Conservation (phyloP, 1,140 invertebrate species). For the Gryllus bimaculatus region DNA sequence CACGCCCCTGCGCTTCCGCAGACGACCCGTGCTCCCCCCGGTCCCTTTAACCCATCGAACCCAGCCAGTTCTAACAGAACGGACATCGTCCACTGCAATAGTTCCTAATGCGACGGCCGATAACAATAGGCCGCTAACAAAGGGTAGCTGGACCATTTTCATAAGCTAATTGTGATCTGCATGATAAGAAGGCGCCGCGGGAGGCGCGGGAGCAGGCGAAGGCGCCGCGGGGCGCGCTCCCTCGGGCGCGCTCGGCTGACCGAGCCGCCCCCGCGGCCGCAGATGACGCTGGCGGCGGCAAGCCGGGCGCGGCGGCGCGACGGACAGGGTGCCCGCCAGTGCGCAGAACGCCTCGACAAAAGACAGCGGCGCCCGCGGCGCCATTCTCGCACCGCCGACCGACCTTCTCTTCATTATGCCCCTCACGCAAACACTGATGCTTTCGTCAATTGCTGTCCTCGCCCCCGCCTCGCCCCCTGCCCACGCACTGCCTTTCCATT, state of each 20-base stretch:
- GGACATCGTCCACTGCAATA: constrained; percentile 24
- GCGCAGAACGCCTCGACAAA: not conserved
- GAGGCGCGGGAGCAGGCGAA: not conserved
- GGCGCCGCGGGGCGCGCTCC: too few relatives aligned
- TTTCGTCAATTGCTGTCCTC: too few relatives aligned
- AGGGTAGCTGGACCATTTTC: constrained; percentile 27
- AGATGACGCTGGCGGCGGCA: not conserved
- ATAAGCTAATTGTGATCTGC: constrained; percentile 26
- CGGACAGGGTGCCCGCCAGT: too few relatives aligned
- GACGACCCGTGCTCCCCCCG: not conserved
- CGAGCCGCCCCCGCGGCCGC: not conserved
- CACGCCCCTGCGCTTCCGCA: not conserved
- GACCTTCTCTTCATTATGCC: not conserved
- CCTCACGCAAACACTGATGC: not conserved
- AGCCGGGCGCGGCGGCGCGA: too few relatives aligned
- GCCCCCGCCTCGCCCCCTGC: too few relatives aligned
- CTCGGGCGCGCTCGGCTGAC: too few relatives aligned
- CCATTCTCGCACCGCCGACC: not conserved
- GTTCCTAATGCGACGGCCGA: constrained; percentile 24
- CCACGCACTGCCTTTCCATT: too few relatives aligned
- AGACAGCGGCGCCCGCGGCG: not conserved
- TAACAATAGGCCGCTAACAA: constrained; percentile 21
- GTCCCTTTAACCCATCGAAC: constrained; percentile 1
- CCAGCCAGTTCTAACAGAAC: constrained; percentile 23
- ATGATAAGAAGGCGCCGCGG: constrained; percentile 12